These are phyloP conservation scores for Vulpes vulpes DNA, from an alignment of 2,113 vertebrate genomes.

Conservation along the genomic window DNA sequence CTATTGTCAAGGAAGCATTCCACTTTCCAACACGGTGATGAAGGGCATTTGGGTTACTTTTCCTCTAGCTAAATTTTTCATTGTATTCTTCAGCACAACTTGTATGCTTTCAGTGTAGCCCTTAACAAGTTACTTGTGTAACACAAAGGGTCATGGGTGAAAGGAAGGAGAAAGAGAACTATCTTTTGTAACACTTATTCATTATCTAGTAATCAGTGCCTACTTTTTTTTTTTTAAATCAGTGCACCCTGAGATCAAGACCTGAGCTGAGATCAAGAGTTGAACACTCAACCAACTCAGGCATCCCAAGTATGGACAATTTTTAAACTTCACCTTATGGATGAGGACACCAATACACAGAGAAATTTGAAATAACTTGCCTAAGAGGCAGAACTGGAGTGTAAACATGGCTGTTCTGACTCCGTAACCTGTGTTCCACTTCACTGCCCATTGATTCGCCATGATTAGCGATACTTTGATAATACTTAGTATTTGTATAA, in stretches of 20 bases:
- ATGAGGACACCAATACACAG: background rate
- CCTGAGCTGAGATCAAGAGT: background rate
- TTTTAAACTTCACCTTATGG: background rate
- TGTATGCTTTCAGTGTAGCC: background rate
- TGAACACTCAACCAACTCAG: background rate
- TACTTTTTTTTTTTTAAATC: background rate
- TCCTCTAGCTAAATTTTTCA: background rate
- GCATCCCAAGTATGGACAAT: background rate
- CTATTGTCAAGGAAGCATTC: background rate
- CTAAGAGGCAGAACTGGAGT: background rate
- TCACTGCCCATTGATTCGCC: background rate
- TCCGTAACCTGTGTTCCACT: background rate
- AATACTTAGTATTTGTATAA: background rate
- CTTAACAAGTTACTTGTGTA: background rate
- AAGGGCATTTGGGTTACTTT: constrained; percentile 32
- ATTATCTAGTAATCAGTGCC: background rate
- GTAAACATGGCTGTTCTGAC: background rate
- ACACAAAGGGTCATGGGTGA: background rate
- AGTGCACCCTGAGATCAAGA: background rate
- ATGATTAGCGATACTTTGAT: no score
- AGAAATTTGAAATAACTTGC: background rate
- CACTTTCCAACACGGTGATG: background rate
- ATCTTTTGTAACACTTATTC: background rate
- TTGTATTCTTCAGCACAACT: background rate
- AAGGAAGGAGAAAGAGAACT: background rate